These are phyloP conservation scores for Drosophila nigromelanica DNA, from an alignment of 1,140 invertebrate genomes.

Conservation along the genomic window DNA sequence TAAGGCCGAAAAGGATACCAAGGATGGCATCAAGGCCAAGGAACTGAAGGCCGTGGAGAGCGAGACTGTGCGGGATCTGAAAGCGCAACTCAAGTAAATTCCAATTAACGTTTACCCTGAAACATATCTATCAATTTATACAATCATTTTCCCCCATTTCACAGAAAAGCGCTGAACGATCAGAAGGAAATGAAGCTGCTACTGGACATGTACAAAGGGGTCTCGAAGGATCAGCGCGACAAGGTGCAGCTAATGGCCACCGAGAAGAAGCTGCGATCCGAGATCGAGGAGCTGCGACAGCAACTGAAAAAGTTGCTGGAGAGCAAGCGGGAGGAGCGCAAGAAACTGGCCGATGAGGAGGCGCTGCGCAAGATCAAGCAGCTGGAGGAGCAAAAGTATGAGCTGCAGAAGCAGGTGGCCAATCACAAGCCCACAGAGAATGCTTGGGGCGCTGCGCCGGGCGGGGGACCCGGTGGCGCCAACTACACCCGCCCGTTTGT, in stretches of 20 bases:
- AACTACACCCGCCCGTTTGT: conserved; percentile 86
- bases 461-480: conserved; percentile 51
- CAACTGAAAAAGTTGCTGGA: conserved; percentile 95
- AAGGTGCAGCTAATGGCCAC: conserved; percentile 98
- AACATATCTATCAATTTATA: not conserved
- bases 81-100: conserved; percentile 95
- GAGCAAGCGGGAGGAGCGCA: conserved; percentile 94
- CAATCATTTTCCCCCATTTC: not conserved
- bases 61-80: conserved; percentile 92
- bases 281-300: conserved; percentile 94
- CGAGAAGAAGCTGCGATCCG: conserved; percentile 94
- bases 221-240: conserved; percentile 97
- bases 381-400: conserved; percentile 95
- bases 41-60: conserved; percentile 87
- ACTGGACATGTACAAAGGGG: conserved; percentile 98
- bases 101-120: not conserved
- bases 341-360: conserved; percentile 97
- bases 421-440: conserved; percentile 92
- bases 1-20: conserved; percentile 86
- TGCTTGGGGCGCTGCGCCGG: conserved; percentile 82
- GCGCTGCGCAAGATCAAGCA: conserved; percentile 97
- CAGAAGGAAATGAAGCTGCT: conserved; percentile 97
- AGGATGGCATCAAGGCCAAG: conserved; percentile 85
- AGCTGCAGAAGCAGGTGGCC: conserved; percentile 92
- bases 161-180: conserved; percentile 96